Percentiles rank a stretch among this genome's conserved stretches.
Evolutionary conservation across 2,888 invertebrate species (phyloP).

Genomic region (Bombyx huttoni): DNA sequence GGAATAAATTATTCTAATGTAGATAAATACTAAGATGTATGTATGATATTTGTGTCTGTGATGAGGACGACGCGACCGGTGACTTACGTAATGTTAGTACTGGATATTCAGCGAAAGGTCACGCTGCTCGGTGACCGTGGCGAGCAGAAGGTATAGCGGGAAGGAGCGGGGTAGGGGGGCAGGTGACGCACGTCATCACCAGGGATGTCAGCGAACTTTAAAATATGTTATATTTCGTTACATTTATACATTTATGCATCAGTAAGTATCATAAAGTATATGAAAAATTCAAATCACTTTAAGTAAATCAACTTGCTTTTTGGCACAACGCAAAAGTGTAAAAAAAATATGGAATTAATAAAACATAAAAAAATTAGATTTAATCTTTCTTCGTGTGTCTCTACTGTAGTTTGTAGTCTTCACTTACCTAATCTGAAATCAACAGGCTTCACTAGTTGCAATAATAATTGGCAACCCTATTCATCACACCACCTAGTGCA

Average conservation of each 20-base stretch:
- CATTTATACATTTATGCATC: too few relatives aligned
- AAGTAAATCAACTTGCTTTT: too few relatives aligned
- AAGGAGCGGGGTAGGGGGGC: conserved; percentile 8
- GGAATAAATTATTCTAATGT: conserved; percentile 3
- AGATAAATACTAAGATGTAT: neutral
- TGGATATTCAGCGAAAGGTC: conserved; percentile 54
- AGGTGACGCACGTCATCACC: neutral
- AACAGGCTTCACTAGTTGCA: too few relatives aligned
- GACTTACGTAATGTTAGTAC: conserved; percentile 43
- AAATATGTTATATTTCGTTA: neutral
- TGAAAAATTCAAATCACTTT: too few relatives aligned
- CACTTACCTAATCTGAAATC: conserved; percentile 3
- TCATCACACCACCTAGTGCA: neutral
- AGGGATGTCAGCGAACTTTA: neutral
- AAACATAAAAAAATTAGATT: too few relatives aligned
- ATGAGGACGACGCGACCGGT: conserved; percentile 10
- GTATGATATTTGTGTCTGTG: neutral
- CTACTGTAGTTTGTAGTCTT: too few relatives aligned
- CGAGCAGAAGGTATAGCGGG: conserved; percentile 29
- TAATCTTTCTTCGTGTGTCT: too few relatives aligned
- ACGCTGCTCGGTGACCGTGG: conserved; percentile 62
- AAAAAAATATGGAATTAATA: too few relatives aligned
- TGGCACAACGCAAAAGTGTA: too few relatives aligned
- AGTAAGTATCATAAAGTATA: too few relatives aligned
- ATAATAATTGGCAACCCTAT: conserved; percentile 8